Conservation (phyloP, 2,888 invertebrate genomes). For the Apodemia zela region DNA sequence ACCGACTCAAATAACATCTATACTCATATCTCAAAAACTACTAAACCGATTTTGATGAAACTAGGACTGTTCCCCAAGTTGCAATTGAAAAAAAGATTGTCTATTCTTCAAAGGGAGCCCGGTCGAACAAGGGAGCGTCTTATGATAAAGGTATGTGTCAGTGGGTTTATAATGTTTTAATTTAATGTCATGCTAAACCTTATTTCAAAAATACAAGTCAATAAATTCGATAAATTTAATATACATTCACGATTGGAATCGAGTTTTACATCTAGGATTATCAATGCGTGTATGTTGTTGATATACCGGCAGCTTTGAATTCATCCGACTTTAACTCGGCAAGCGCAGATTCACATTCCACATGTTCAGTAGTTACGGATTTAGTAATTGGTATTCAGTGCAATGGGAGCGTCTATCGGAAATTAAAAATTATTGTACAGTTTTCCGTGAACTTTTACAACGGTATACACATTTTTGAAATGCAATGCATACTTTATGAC, state of each 20-base stretch:
- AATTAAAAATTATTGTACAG: slow-evolving; percentile 71
- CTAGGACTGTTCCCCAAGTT: too few species aligned
- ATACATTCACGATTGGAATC: background rate
- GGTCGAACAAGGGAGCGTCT: too few species aligned
- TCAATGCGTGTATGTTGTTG: slow-evolving; percentile 12
- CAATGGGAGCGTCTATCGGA: slow-evolving; percentile 53
- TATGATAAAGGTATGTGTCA: too few species aligned
- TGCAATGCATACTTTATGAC: too few species aligned
- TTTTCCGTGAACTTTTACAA: slow-evolving; percentile 38
- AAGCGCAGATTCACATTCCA: slow-evolving; percentile 50
- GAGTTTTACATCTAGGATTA: background rate
- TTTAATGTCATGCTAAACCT: too few species aligned
- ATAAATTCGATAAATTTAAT: background rate
- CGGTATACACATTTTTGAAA: slow-evolving; percentile 33
- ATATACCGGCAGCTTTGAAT: slow-evolving; percentile 1
- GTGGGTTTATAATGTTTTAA: too few species aligned
- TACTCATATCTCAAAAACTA: too few species aligned
- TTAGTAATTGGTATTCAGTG: slow-evolving; percentile 72
- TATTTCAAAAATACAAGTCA: background rate
- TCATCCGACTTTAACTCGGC: slow-evolving; percentile 41
- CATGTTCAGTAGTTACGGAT: slow-evolving; percentile 55
- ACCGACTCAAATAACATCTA: too few species aligned
- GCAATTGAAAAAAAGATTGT: too few species aligned
- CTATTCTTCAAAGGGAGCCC: too few species aligned
- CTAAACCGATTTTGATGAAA: too few species aligned